A percentile compares a stretch with the other conserved stretches of the same genome.
Evolutionary conservation across 2,888 invertebrate genomes (phyloP).

Genomic region (Prosapia bicincta): DNA sequence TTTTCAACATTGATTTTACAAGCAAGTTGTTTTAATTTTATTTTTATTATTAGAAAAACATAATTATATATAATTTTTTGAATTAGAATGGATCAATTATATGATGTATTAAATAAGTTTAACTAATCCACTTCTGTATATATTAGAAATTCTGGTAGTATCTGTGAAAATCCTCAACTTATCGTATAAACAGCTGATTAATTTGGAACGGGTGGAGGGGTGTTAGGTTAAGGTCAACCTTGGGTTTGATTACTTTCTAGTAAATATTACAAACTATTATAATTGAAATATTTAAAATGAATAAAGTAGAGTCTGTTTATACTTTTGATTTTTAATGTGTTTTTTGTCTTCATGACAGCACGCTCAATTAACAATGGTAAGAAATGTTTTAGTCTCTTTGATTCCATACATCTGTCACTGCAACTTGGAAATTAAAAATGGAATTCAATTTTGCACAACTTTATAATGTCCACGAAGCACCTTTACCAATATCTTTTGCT

Average conservation of each 20-base stretch:
- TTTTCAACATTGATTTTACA: no score
- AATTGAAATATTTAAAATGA: not conserved
- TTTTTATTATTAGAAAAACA: no score
- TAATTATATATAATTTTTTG: no score
- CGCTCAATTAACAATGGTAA: not conserved
- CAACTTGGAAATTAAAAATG: not conserved
- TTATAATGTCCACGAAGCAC: not conserved
- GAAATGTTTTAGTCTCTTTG: not conserved
- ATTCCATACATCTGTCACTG: not conserved
- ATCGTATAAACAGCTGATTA: conserved; percentile 2
- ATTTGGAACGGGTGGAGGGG: not conserved
- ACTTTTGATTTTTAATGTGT: not conserved
- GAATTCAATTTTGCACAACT: not conserved
- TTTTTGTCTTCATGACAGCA: not conserved
- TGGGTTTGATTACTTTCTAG: not conserved
- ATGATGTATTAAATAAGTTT: no score
- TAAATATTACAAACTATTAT: not conserved
- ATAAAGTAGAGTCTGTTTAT: not conserved
- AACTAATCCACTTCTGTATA: no score
- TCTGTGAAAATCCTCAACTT: no score
- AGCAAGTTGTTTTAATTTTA: no score
- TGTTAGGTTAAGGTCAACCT: not conserved
- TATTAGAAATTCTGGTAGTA: no score
- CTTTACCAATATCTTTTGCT: not conserved
- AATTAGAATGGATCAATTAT: no score